These are phyloP conservation scores for Leptinotarsa juncta DNA, from an alignment of 2,888 invertebrate genomes.

Conservation along the genomic window DNA sequence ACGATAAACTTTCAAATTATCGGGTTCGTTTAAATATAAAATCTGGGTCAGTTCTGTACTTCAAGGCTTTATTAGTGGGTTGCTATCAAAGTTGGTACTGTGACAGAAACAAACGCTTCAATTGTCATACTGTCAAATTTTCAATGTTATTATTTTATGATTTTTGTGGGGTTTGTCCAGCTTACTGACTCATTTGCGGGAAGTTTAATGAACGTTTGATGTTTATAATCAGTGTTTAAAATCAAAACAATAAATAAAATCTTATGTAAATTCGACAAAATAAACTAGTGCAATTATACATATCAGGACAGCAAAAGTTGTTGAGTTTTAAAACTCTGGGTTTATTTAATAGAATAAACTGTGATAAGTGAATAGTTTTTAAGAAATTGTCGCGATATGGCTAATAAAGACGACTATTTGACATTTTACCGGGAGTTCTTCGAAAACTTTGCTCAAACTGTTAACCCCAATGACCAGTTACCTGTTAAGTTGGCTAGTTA, in stretches of 20 bases:
- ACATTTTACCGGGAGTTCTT: conserved; percentile 78
- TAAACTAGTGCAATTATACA: conserved; percentile 59
- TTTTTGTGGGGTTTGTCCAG: conserved; percentile 23
- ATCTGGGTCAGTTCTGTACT: too few relatives aligned
- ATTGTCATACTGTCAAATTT: conserved; percentile 16
- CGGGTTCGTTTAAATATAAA: too few relatives aligned
- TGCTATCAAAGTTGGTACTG: too few relatives aligned
- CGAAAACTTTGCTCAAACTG: conserved; percentile 76
- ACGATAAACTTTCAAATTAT: too few relatives aligned
- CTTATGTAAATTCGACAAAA: conserved; percentile 11
- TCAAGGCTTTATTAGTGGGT: too few relatives aligned
- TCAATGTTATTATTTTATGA: conserved; percentile 9
- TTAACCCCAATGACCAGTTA: conserved; percentile 79
- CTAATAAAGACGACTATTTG: conserved; percentile 77
- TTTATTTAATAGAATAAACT: conserved; percentile 39
- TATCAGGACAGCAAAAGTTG: conserved; percentile 57
- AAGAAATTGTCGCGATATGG: conserved; percentile 52
- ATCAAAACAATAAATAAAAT: conserved; percentile 26
- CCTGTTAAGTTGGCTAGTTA: conserved; percentile 79
- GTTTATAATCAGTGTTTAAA: conserved; percentile 20
- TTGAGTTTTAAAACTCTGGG: conserved; percentile 43
- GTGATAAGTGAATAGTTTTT: conserved; percentile 38
- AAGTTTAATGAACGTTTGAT: conserved; percentile 36
- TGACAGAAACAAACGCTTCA: conserved; percentile 10
- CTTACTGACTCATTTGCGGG: conserved; percentile 41